A percentile compares a stretch with the other conserved stretches of the same genome.
These are phyloP conservation scores for Tetrapedia diversipes DNA, from an alignment of 2,888 invertebrate genomes.

Conservation along the genomic window DNA sequence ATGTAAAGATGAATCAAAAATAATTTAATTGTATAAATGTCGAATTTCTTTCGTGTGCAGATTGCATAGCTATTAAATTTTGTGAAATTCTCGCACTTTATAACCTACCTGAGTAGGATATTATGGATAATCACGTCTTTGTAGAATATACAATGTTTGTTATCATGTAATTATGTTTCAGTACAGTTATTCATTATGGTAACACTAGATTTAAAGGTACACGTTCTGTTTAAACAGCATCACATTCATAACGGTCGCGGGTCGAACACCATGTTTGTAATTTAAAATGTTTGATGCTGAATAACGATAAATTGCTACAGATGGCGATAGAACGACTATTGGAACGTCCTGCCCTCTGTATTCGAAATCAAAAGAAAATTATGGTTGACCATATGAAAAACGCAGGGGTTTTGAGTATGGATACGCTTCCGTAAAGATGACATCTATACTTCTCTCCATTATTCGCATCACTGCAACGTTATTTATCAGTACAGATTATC, in stretches of 20 bases:
- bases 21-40: not conserved
- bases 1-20: not conserved
- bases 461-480: too few relatives aligned
- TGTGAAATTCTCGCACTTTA: slow-evolving; percentile 7
- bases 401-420: too few relatives aligned
- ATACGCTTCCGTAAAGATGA: too few relatives aligned
- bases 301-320: not conserved
- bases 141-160: not conserved
- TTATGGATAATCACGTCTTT: not conserved
- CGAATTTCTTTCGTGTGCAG: not conserved
- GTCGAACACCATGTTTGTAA: slow-evolving; percentile 44
- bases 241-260: slow-evolving; percentile 46
- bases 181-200: slow-evolving; percentile 8
- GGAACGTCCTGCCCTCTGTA: slow-evolving; percentile 4
- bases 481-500: too few relatives aligned
- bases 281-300: slow-evolving; percentile 44
- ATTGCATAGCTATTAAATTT: not conserved
- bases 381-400: too few relatives aligned
- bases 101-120: not conserved
- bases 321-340: not conserved
- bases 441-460: too few relatives aligned
- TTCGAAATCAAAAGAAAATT: not conserved
- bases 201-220: slow-evolving; percentile 5
- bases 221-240: slow-evolving; percentile 9
- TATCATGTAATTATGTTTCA: not conserved